Evolutionary conservation across 2,113 vertebrate species (phyloP).

Genomic region (Cairina moschata): DNA sequence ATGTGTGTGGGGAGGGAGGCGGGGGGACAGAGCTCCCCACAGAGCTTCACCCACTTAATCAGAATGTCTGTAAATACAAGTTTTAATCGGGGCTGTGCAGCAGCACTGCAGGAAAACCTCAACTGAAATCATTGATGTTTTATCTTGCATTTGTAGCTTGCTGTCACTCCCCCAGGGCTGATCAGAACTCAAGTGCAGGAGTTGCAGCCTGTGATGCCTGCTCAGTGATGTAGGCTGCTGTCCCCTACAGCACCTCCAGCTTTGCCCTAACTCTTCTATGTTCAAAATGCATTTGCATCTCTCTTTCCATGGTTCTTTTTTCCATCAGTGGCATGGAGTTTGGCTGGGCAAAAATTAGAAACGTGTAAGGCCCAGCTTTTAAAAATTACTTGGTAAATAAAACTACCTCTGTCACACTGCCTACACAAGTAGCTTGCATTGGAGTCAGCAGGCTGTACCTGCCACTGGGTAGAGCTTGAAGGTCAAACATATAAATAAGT

Average conservation of each 20-base stretch:
- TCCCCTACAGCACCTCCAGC: not conserved
- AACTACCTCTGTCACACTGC: not conserved
- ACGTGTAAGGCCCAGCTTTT: not conserved
- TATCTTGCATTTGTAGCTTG: slow-evolving; percentile 4
- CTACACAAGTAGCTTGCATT: not conserved
- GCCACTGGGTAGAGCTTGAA: not conserved
- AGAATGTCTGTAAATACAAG: not conserved
- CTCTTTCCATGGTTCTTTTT: not conserved
- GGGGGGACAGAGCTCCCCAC: not conserved
- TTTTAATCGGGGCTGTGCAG: slow-evolving; percentile 14
- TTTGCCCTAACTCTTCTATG: not conserved
- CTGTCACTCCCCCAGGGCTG: not conserved
- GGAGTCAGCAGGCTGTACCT: not conserved
- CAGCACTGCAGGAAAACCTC: slow-evolving; percentile 48
- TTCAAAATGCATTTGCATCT: not conserved
- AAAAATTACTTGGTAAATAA: not conserved
- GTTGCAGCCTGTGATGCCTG: not conserved
- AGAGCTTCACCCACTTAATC: not conserved
- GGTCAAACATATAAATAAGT: not conserved
- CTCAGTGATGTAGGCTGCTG: not conserved
- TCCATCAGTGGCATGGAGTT: not conserved
- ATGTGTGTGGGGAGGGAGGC: not conserved
- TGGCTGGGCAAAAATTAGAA: not conserved
- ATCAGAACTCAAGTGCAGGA: not conserved
- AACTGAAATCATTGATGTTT: not conserved